Conservation (phyloP, 2,113 vertebrate species). For the Climacteris rufus region DNA sequence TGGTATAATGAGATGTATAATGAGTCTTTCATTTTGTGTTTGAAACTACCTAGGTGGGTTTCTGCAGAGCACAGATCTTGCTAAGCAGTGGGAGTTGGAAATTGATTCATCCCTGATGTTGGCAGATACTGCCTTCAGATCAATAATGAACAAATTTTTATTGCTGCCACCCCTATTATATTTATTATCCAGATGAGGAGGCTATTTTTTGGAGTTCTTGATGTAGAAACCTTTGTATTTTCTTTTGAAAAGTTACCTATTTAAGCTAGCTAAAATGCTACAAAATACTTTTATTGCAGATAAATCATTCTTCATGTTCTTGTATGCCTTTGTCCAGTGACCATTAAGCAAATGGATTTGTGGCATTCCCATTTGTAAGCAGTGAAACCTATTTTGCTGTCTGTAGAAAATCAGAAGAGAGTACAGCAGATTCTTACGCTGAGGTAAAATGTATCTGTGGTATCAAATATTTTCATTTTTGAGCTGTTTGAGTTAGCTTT, state of each 20-base stretch:
- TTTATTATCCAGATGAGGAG: not conserved
- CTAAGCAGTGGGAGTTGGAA: not conserved
- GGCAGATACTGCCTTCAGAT: not conserved
- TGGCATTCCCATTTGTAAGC: not conserved
- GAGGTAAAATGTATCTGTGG: not conserved
- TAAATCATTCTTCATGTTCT: not conserved
- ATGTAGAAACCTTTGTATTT: not conserved
- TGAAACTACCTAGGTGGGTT: slow-evolving; percentile 11
- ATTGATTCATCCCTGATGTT: not conserved
- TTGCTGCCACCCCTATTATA: not conserved
- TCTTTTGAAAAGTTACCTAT: not conserved
- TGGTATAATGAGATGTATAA: slow-evolving; percentile 14
- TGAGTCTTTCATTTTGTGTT: slow-evolving; percentile 42
- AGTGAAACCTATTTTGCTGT: not conserved
- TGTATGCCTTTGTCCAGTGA: not conserved
- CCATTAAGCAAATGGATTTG: not conserved
- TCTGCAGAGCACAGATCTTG: not conserved
- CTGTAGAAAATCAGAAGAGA: not conserved
- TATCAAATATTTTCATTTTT: not conserved
- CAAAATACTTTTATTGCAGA: not conserved
- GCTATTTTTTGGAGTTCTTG: not conserved
- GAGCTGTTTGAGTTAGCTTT: not conserved
- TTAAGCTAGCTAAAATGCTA: not conserved
- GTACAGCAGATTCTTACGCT: not conserved
- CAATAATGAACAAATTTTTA: not conserved